Conservation (phyloP, 30 jellyfish, hydroid and myxozoan genomes). For the Pseudorhiza aurosa region DNA sequence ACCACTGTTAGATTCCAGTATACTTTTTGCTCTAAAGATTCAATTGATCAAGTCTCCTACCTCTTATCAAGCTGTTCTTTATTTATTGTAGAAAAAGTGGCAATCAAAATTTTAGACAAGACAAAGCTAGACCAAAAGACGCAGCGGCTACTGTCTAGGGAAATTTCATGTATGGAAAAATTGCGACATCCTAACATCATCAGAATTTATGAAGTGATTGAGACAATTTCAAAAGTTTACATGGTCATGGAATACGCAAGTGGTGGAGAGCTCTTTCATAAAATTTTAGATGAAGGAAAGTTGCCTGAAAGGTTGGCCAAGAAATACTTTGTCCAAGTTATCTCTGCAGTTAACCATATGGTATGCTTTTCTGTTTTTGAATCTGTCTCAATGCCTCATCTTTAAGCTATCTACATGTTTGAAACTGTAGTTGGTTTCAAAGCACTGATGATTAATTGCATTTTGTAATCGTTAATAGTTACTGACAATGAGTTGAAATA, state of each 20-base stretch:
- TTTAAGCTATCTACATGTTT: too few species aligned
- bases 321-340: slow-evolving; percentile 79
- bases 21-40: too few species aligned
- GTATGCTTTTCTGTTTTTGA: slow-evolving; percentile 24
- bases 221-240: slow-evolving; percentile 72
- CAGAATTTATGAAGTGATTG: slow-evolving; percentile 90
- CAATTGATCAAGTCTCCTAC: too few species aligned
- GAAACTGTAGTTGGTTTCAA: too few species aligned
- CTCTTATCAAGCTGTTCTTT: too few species aligned
- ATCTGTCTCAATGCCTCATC: not conserved
- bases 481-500: too few species aligned
- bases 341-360: slow-evolving; percentile 92
- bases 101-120: slow-evolving; percentile 86
- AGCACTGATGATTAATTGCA: too few species aligned
- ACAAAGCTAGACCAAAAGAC: slow-evolving; percentile 93
- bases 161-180: slow-evolving; percentile 85
- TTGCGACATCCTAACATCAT: slow-evolving; percentile 90
- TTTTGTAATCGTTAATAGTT: too few species aligned
- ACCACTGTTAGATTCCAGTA: too few species aligned
- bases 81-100: slow-evolving; percentile 81
- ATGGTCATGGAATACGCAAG: slow-evolving; percentile 91
- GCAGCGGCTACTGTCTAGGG: slow-evolving; percentile 82
- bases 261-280: slow-evolving; percentile 93
- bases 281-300: slow-evolving; percentile 84
- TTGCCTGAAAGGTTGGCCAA: slow-evolving; percentile 79